Base-by-base conservation (phyloP, 2,797 vertebrate species). In the Peromyscus melanophrys region DNA sequence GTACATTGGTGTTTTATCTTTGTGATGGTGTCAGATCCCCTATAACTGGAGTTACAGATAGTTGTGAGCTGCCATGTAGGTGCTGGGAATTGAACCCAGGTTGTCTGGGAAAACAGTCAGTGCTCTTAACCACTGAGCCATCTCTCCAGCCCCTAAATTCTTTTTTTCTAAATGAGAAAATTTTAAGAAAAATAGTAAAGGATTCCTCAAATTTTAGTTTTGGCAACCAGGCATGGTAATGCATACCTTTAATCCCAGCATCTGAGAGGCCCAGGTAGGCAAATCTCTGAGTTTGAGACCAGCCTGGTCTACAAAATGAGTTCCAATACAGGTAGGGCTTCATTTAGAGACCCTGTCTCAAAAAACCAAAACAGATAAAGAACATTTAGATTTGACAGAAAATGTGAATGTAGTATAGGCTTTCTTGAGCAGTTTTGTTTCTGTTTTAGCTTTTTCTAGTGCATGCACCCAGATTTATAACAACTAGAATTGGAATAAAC, bases 151-250 rank as follows among this genome's bases (percentile, higher is more conserved):
- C 57, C 57, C 57, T 6, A 59, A 10, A 40, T 40, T n/a, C 19
- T 80, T 55, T 81, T 81, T 82, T 84, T 65, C 29, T 84, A 34
- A 27, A 27, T 87, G 25, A 96, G 61, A 43, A 94, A 84, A 34
- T 8, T 40, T 82, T 71, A n/a, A 89, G 4, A 49, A 80, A 80
- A 71, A 82, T 92, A 73, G 46, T 59, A 67, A 81, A 55, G 94
- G 75, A 59, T 57, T 16, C 1, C 43, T 92, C 40, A 93, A 29
- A 90, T 63, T 78, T 92, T 85, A 82, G 23, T 81, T 76, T 19
- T 49, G 19, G 17, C 27, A 49, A 31, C 31, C 61, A 85, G 43
- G 63, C 11, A 25, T 49, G 12, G 31, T 63, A 17, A 43, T 46
- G 59, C 25, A 31, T 4, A 46, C 19, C 61, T 49, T 63, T 43